A percentile compares a stretch with the other conserved stretches of the same genome.
phyloP scores from a whole-genome alignment of 2,797 vertebrate species.

The Paedocypris micromegethes region DNA sequence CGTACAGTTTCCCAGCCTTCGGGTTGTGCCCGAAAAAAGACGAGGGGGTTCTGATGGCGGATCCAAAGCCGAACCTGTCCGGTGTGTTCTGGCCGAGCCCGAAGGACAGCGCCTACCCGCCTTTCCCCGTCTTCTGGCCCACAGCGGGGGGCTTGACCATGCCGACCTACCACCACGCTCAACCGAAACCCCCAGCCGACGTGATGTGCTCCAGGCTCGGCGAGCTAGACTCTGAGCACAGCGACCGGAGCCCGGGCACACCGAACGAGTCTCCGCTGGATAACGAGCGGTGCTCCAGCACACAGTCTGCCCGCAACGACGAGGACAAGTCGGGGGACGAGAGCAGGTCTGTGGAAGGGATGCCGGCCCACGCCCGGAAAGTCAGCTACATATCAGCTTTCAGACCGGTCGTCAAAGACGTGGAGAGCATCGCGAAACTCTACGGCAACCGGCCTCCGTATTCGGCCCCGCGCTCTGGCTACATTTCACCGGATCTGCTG shows the following conservation, averaged over 20 bases:
- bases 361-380: slow-evolving; percentile 67
- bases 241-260: slow-evolving; percentile 70
- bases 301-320: slow-evolving; percentile 71
- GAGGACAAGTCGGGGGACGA: slow-evolving; percentile 76
- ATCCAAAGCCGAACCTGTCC: slow-evolving; percentile 68
- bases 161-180: slow-evolving; percentile 79
- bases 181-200: slow-evolving; percentile 75
- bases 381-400: slow-evolving; percentile 92
- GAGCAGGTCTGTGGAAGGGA: slow-evolving; percentile 64
- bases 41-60: slow-evolving; percentile 67
- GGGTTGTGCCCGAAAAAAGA: slow-evolving; percentile 92
- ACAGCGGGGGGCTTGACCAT: slow-evolving; percentile 81
- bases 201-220: slow-evolving; percentile 62
- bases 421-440: slow-evolving; percentile 90
- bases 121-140: slow-evolving; percentile 95
- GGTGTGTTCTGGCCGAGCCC: slow-evolving; percentile 85
- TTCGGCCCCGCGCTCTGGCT: slow-evolving; percentile 70
- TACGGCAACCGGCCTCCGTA: slow-evolving; percentile 82
- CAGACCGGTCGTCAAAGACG: slow-evolving; percentile 91
- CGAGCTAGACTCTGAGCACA: slow-evolving; percentile 71
- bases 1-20: slow-evolving; percentile 90
- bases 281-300: slow-evolving; percentile 73
- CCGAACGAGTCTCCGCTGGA: slow-evolving; percentile 70
- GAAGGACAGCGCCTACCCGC: slow-evolving; percentile 82
- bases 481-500: slow-evolving; percentile 86